Evolutionary conservation across 2,113 vertebrate species (phyloP).

Genomic region (Sisor rabdophorus): DNA sequence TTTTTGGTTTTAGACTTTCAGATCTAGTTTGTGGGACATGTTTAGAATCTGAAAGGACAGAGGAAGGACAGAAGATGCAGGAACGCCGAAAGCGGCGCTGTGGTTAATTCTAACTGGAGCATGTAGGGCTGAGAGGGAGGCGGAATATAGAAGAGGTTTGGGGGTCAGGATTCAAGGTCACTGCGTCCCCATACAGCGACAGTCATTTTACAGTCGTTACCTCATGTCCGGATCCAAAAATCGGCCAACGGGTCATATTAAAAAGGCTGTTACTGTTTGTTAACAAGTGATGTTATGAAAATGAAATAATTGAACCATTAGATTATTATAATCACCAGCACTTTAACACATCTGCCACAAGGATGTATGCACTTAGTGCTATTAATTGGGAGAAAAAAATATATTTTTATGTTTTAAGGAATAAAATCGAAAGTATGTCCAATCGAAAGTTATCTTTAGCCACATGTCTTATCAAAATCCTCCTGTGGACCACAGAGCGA

Average conservation of each 20-base stretch:
- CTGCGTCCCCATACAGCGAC: constrained; percentile 5
- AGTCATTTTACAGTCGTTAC: background rate
- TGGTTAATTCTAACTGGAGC: constrained; percentile 14
- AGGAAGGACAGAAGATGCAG: constrained; percentile 35
- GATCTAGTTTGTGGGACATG: background rate
- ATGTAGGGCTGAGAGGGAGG: constrained; percentile 15
- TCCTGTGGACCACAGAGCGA: background rate
- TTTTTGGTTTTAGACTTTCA: constrained; percentile 18
- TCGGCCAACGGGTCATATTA: background rate
- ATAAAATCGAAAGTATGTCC: background rate
- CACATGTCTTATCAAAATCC: background rate
- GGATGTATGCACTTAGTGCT: background rate
- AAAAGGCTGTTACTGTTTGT: background rate
- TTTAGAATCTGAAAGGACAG: background rate
- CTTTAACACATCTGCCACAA: background rate
- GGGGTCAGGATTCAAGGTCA: constrained; percentile 42
- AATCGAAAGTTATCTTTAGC: background rate
- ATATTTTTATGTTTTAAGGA: background rate
- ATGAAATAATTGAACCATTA: background rate
- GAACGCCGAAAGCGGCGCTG: background rate
- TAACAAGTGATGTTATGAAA: background rate
- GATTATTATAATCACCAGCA: background rate
- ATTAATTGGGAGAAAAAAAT: too few species aligned
- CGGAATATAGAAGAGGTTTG: constrained; percentile 1
- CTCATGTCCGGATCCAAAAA: background rate